Evolutionary conservation across 2,888 invertebrate species (phyloP).

Genomic region (Temnothorax rugatulus): DNA sequence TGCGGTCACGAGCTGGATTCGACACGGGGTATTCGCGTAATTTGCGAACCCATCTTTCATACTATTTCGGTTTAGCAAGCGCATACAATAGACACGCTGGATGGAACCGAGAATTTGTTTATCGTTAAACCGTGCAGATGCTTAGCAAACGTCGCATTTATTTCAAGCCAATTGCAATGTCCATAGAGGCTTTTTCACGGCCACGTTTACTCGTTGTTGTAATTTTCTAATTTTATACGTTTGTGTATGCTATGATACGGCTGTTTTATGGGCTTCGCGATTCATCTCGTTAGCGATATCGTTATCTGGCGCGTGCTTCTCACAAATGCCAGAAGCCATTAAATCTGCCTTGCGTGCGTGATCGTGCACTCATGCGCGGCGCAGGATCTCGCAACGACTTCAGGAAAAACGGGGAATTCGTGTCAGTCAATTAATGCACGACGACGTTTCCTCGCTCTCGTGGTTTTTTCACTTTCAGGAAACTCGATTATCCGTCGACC

Average conservation of each 20-base stretch:
- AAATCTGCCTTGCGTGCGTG: constrained; percentile 15
- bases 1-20: constrained; percentile 25
- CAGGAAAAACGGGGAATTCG: constrained; percentile 25
- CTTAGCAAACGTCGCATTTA: background rate
- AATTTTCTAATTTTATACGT: background rate
- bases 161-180: background rate
- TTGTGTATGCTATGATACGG: background rate
- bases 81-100: background rate
- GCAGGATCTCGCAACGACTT: constrained; percentile 15
- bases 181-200: background rate
- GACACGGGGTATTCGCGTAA: constrained; percentile 24
- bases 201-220: background rate
- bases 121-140: background rate
- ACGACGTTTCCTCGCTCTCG: constrained; percentile 25
- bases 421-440: constrained; percentile 47
- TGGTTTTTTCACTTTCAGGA: constrained; percentile 1
- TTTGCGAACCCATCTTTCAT: constrained; percentile 1
- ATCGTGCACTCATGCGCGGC: constrained; percentile 8
- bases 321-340: constrained; percentile 18
- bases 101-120: constrained; percentile 16
- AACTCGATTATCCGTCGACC: constrained; percentile 21
- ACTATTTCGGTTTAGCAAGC: constrained; percentile 27
- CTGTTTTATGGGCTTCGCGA: background rate
- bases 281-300: constrained; percentile 15
- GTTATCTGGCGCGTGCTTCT: constrained; percentile 22